Base-by-base conservation (phyloP, 2,888 invertebrate species). In the Eustalomyia histrio region DNA sequence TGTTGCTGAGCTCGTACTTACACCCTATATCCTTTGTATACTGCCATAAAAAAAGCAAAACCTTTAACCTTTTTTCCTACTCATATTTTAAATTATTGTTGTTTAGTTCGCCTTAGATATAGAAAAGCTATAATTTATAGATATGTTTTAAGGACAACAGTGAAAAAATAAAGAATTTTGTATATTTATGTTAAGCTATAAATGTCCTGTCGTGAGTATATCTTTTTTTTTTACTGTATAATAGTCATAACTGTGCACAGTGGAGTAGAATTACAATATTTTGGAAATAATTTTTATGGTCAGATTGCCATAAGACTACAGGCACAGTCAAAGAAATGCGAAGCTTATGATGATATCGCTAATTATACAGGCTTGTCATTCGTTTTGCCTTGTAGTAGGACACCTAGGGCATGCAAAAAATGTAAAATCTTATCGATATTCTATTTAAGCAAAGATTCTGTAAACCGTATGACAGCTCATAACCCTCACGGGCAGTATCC, bases 111-210 rank as follows among this genome's bases (percentile, higher is more conserved):
- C 29, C 7, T 52, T 65, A 10, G n/a, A n/a, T 52, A 39, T 39
- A 53, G 35, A 67, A 65, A 52, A 52, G 53, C 53, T 65, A 65
- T 35, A 65, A 73, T 64, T 73, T 73, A 53, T 60, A 58, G 52
- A 74, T 57, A 50, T 64, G 47, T 33, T 64, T 61, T 33, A 65
- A 64, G 64, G 73, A 64, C 35, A 35, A 24, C 1, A 29, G 7
- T 6, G 7, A 29, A 29, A 29, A 29, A 29, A 33, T 17, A 8
- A 17, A 21, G 5, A 61, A 61, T 43, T 12, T 69, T 60, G 21
- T 33, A 43, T 12, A 74, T 52, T 65, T 67, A 67, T 67, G 58
- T 74, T 74, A 67, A 74, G 57, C 63, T 61, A 61, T 76, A 76
- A 76, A 68, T 76, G 61, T 68, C 61, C 63, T 69, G 47, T 39